Evolutionary conservation across 1,140 invertebrate species (phyloP).

Genomic region (Drosophila busckii): DNA sequence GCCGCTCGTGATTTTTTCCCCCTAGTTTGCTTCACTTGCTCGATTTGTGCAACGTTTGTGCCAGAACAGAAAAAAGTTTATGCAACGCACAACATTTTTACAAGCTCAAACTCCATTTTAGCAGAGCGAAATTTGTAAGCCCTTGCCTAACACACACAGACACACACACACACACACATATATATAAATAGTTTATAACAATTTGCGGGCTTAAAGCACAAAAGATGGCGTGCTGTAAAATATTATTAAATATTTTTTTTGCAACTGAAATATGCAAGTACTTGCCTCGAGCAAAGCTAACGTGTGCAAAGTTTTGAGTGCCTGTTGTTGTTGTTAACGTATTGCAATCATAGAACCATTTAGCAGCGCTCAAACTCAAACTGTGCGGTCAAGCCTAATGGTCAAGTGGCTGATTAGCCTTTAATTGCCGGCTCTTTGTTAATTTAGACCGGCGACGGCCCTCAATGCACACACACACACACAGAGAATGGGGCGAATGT

Average conservation of each 20-base stretch:
- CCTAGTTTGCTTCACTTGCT: conserved; percentile 21
- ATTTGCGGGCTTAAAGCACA: too few species aligned
- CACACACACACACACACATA: too few species aligned
- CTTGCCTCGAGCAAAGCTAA: conserved; percentile 12
- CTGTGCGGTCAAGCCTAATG: conserved; percentile 52
- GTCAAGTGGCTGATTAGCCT: conserved; percentile 70
- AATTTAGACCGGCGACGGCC: conserved; percentile 55
- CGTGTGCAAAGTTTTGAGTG: conserved; percentile 58
- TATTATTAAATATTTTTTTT: too few species aligned
- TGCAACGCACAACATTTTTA: conserved; percentile 23
- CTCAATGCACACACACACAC: conserved; percentile 32
- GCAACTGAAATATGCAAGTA: too few species aligned
- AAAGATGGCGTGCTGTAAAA: too few species aligned
- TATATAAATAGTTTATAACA: too few species aligned
- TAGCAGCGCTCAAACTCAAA: conserved; percentile 28
- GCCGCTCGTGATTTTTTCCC: conserved; percentile 18
- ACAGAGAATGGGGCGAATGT: conserved; percentile 47
- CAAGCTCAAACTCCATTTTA: background rate
- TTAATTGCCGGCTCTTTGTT: conserved; percentile 70
- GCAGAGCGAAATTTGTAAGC: conserved; percentile 26
- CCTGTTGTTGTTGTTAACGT: conserved; percentile 33
- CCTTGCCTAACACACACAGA: too few species aligned
- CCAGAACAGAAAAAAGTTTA: conserved; percentile 40
- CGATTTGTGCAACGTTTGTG: conserved; percentile 39
- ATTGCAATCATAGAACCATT: conserved; percentile 71